phyloP scores from a whole-genome alignment of 2,113 vertebrate genomes.

The cattle (Bos taurus) region ARS-UCD2.0 NC_037357.1:109536501-109537000 shows the following conservation, averaged over 20 bases:
- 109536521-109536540: background rate
- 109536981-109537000: slow-evolving; percentile 10
- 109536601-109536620: background rate
- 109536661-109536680: background rate
- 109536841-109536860: background rate
- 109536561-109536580: background rate
- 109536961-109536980: background rate
- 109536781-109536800: background rate
- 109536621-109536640: background rate
- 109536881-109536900: background rate
- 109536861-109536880: background rate
- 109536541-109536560: background rate
- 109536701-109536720: background rate
- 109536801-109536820: background rate
- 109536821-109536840: background rate
- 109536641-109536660: background rate
- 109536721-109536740: background rate
- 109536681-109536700: background rate
- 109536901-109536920: background rate
- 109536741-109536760: background rate
- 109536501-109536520: background rate
- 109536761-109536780: background rate
- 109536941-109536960: background rate
- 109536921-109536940: background rate
- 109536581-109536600: background rate